Evolutionary conservation across 2,797 vertebrate species (phyloP).

Genomic region (Buceros bicornis): DNA sequence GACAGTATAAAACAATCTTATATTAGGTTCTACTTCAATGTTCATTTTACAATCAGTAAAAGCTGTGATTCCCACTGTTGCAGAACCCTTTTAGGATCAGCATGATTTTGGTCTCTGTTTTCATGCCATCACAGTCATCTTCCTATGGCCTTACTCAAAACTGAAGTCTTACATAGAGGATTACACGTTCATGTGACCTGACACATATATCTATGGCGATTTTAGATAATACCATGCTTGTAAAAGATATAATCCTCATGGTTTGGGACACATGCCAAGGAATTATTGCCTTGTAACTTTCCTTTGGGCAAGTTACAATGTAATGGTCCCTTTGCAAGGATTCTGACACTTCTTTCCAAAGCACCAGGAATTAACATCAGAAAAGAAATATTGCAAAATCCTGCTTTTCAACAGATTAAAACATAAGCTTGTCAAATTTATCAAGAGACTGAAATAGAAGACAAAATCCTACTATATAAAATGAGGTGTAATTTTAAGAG

Average conservation of each 20-base stretch:
- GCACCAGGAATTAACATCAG: neutral
- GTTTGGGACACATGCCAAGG: neutral
- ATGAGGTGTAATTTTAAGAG: neutral
- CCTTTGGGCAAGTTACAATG: neutral
- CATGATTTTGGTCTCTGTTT: neutral
- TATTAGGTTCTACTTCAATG: neutral
- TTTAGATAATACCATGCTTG: constrained; percentile 8
- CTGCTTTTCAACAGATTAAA: constrained; percentile 18
- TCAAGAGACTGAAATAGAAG: constrained; percentile 31
- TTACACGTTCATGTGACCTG: neutral
- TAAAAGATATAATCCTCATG: constrained; percentile 3
- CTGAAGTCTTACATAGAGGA: neutral
- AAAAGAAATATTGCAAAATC: constrained; percentile 30
- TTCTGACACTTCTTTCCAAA: constrained; percentile 18
- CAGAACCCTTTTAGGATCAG: neutral
- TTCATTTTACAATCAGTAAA: neutral
- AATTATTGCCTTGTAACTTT: neutral
- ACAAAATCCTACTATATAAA: neutral
- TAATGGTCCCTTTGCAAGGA: neutral
- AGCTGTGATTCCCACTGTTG: neutral
- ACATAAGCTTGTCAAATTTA: neutral
- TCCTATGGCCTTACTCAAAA: neutral
- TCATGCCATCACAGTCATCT: neutral
- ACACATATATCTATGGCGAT: neutral
- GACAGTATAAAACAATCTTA: neutral